These are phyloP conservation scores for Percopsis transmontana DNA, from an alignment of 2,113 vertebrate genomes.

Conservation along the genomic window DNA sequence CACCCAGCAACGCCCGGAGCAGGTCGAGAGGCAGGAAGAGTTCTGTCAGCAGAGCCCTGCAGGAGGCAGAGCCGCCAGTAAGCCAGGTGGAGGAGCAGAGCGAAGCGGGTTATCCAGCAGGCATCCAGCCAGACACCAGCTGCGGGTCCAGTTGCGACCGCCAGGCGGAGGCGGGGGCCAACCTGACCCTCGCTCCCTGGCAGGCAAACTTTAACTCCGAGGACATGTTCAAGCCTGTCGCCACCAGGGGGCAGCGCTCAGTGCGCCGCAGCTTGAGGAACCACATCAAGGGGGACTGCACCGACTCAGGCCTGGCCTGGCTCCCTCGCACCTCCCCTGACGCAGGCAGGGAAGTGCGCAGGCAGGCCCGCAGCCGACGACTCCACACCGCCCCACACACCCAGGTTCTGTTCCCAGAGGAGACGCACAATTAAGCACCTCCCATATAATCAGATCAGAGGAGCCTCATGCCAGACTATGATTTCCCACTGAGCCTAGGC, in stretches of 20 bases:
- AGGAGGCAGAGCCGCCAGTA: not conserved
- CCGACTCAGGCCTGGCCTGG: constrained; percentile 69
- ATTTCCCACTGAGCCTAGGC: constrained; percentile 3
- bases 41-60: not conserved
- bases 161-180: not conserved
- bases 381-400: constrained; percentile 18
- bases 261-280: constrained; percentile 80
- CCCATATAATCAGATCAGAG: not conserved
- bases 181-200: constrained; percentile 55
- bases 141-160: not conserved
- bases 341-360: not conserved
- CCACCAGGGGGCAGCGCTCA: constrained; percentile 57
- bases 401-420: constrained; percentile 18
- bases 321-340: constrained; percentile 65
- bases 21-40: constrained; percentile 17
- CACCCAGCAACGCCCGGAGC: not conserved
- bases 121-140: constrained; percentile 7
- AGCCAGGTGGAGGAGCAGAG: not conserved
- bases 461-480: not conserved
- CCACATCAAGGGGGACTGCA: constrained; percentile 21
- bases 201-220: constrained; percentile 73
- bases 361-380: constrained; percentile 31
- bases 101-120: not conserved
- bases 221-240: constrained; percentile 69
- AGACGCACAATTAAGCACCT: not conserved